phyloP scores from a whole-genome alignment of 2,113 vertebrate species.

The Mohoua ochrocephala region DNA sequence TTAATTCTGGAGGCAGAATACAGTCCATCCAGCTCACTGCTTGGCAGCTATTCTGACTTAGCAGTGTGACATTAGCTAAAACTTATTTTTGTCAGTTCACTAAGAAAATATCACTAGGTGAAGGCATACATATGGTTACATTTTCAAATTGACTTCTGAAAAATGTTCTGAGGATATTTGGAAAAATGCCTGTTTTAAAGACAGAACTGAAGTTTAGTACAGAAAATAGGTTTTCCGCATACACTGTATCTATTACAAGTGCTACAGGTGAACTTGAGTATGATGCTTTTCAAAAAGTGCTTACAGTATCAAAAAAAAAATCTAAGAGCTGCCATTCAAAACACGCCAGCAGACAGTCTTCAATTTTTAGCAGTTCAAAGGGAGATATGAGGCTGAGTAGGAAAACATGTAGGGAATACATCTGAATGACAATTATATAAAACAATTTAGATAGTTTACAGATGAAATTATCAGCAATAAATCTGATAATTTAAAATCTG shows the following conservation, averaged over 20 bases:
- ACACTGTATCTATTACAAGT: not conserved
- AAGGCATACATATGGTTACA: conserved; percentile 37
- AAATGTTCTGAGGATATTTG: conserved; percentile 1
- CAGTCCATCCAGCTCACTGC: not conserved
- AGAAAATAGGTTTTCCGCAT: not conserved
- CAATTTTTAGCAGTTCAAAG: not conserved
- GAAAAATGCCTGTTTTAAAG: conserved; percentile 15
- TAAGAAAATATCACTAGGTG: conserved; percentile 15
- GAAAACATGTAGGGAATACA: not conserved
- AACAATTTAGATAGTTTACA: not conserved
- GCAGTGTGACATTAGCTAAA: not conserved
- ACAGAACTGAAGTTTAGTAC: not conserved
- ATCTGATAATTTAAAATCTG: not conserved
- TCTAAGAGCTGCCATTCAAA: not conserved
- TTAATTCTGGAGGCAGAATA: not conserved
- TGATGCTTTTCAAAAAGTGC: not conserved
- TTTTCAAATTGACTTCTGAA: conserved; percentile 17
- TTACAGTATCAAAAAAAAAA: not conserved
- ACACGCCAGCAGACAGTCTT: not conserved
- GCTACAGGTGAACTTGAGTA: not conserved
- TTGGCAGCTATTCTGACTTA: conserved; percentile 3
- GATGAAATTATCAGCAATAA: not conserved
- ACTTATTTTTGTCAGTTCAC: conserved; percentile 24
- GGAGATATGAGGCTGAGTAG: not conserved
- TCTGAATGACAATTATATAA: not conserved